Evolutionary conservation across 2,797 vertebrate species (phyloP).

Genomic region (Netta rufina): DNA sequence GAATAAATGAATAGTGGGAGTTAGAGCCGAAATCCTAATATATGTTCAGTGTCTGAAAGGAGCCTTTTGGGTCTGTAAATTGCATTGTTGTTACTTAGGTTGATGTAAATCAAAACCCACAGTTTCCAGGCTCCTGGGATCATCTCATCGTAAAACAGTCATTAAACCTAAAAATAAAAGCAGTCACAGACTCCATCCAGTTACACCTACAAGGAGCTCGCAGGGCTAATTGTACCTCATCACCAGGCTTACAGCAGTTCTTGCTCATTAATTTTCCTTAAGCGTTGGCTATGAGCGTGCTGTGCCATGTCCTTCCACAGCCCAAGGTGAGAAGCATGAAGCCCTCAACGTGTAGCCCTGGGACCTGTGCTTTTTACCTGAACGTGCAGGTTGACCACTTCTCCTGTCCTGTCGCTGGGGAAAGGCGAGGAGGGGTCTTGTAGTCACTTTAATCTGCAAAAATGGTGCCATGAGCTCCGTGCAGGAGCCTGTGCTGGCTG

Average conservation of each 20-base stretch:
- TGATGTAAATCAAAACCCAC: background rate
- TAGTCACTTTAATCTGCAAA: rapidly evolving
- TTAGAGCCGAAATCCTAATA: background rate
- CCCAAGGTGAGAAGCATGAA: background rate
- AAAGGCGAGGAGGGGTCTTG: background rate
- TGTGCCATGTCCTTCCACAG: too few relatives aligned
- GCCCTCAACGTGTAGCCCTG: too few relatives aligned
- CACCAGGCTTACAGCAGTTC: rapidly evolving
- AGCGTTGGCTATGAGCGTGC: rapidly evolving
- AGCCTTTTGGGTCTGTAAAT: background rate
- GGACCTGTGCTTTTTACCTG: too few relatives aligned
- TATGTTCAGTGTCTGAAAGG: background rate
- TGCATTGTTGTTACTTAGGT: background rate
- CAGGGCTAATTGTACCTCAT: background rate
- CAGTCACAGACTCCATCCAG: background rate
- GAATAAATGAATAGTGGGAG: background rate
- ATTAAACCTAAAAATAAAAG: background rate
- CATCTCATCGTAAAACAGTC: background rate
- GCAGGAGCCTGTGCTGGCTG: rapidly evolving
- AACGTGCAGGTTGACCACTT: background rate
- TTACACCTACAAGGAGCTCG: background rate
- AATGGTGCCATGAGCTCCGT: rapidly evolving
- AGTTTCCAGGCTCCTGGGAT: background rate
- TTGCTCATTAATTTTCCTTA: rapidly evolving
- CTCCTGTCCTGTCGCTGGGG: rapidly evolving